Conservation (phyloP, 2,888 invertebrate genomes). For the Magallana nippona region DNA sequence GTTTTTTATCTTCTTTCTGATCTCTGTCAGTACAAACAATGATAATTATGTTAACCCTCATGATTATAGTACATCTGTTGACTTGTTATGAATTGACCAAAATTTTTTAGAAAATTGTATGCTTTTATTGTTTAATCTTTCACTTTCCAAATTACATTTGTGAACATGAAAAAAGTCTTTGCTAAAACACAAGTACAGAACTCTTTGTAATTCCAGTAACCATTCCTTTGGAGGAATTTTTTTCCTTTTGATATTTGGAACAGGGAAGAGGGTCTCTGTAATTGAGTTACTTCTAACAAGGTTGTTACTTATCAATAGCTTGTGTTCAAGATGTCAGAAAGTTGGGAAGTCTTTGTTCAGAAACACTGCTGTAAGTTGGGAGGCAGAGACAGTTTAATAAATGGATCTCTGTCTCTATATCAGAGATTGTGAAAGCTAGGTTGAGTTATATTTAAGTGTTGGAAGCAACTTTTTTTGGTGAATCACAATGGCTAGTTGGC, state of each 20-base stretch:
- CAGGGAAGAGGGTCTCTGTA: neutral
- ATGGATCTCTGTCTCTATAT: neutral
- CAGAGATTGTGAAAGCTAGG: neutral
- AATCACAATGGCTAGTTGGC: neutral
- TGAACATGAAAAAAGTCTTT: neutral
- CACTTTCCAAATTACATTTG: neutral
- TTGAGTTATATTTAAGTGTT: neutral
- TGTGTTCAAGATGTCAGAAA: constrained; percentile 15
- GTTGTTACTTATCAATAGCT: constrained; percentile 6
- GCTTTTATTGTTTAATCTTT: neutral
- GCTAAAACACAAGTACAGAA: neutral
- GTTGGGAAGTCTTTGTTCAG: neutral
- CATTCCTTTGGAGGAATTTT: neutral
- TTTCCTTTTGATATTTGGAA: constrained; percentile 18
- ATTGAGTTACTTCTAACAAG: neutral
- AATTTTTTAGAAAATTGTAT: too few species aligned
- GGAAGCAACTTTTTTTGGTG: neutral
- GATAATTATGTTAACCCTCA: neutral
- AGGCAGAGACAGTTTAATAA: neutral
- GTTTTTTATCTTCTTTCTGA: neutral
- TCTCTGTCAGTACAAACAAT: constrained; percentile 6
- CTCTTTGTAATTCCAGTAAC: neutral
- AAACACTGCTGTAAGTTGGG: neutral
- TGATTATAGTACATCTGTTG: too few species aligned
- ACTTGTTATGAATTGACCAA: too few species aligned